phyloP scores from a whole-genome alignment of 2,797 vertebrate genomes.

The Eulemur rubriventer region DNA sequence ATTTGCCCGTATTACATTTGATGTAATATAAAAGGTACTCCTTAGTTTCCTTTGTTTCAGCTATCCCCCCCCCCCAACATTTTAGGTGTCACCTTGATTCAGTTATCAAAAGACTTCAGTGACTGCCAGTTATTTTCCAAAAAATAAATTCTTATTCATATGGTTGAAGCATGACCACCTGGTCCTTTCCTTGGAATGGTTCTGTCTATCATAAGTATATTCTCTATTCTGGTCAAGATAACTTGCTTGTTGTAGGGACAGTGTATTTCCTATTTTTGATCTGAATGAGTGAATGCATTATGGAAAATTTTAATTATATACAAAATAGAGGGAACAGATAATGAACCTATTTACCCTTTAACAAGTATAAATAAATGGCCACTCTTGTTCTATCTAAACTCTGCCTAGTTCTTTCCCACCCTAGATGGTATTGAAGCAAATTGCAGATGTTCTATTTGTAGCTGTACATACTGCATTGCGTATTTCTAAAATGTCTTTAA shows the following conservation, averaged over 20 bases:
- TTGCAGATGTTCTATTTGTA: not conserved
- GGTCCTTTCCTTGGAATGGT: not conserved
- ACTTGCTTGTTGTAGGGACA: not conserved
- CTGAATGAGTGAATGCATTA: not conserved
- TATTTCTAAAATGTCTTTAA: slow-evolving; percentile 35
- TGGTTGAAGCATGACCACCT: not conserved
- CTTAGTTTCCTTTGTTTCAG: not conserved
- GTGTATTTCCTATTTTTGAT: not conserved
- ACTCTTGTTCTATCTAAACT: not conserved
- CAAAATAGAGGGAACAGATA: not conserved
- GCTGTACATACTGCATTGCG: not conserved
- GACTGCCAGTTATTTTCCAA: not conserved
- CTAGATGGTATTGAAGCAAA: not conserved
- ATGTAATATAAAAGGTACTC: not conserved
- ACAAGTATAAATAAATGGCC: not conserved
- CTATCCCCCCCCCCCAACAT: not conserved
- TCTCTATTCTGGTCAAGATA: not conserved
- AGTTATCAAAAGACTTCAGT: not conserved
- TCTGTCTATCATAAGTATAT: not conserved
- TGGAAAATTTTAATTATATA: not conserved
- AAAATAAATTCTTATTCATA: not conserved
- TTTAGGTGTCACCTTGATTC: not conserved
- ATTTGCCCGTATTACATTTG: not conserved
- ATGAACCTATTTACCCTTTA: not conserved
- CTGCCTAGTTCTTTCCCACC: not conserved